Conservation (phyloP, 2,888 invertebrate species). For the Plemyria rubiginata region DNA sequence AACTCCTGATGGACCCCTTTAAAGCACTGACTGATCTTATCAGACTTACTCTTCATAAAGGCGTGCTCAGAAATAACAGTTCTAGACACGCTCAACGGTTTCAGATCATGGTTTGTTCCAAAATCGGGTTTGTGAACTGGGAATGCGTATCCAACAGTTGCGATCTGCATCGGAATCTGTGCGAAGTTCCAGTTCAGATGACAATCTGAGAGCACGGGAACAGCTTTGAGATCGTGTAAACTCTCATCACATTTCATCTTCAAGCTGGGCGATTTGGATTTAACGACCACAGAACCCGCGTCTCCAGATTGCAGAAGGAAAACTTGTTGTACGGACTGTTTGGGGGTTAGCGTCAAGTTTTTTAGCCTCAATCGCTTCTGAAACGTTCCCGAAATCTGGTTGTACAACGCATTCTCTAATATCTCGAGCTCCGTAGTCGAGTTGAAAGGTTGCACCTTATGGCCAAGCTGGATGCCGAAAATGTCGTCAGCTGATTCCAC, state of each 20-base stretch:
- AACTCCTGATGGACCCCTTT: constrained; percentile 33
- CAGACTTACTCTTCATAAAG: constrained; percentile 27
- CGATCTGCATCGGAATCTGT: constrained; percentile 63
- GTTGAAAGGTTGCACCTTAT: constrained; percentile 39
- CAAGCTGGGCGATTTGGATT: constrained; percentile 53
- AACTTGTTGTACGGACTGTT: constrained; percentile 61
- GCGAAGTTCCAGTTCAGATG: constrained; percentile 56
- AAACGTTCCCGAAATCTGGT: constrained; percentile 59
- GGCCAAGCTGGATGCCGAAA: not conserved
- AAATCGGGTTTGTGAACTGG: constrained; percentile 45
- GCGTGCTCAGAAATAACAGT: constrained; percentile 6
- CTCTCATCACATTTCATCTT: constrained; percentile 46
- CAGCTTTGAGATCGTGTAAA: constrained; percentile 47
- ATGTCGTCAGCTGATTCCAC: not conserved
- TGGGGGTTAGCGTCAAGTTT: constrained; percentile 66
- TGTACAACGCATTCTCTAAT: constrained; percentile 58
- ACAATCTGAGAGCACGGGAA: constrained; percentile 53
- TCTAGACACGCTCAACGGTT: constrained; percentile 34
- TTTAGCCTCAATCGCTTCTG: constrained; percentile 64
- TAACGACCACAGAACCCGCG: constrained; percentile 57
- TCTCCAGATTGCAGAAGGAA: constrained; percentile 68
- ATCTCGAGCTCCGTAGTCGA: constrained; percentile 54
- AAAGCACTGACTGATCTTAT: constrained; percentile 45
- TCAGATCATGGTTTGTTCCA: constrained; percentile 32
- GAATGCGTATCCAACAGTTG: constrained; percentile 69